A percentile compares a stretch with the other conserved stretches of the same genome.
phyloP scores from a whole-genome alignment of 1,140 invertebrate genomes.

The Nymphalis io region DNA sequence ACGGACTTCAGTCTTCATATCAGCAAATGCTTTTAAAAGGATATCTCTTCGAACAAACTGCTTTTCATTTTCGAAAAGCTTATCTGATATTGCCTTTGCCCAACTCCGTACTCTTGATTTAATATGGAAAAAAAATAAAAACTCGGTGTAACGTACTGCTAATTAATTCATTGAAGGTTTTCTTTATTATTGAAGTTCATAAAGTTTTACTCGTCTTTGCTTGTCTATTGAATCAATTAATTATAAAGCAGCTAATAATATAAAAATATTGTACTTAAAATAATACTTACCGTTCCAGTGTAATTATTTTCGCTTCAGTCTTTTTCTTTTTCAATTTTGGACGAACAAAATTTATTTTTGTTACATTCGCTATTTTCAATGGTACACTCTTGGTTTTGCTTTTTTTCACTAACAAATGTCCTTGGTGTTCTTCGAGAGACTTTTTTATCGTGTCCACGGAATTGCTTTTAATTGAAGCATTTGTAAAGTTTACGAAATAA shows the following conservation, averaged over 20 bases:
- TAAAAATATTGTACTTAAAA: background rate
- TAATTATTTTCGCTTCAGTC: constrained; percentile 46
- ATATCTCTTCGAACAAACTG: constrained; percentile 56
- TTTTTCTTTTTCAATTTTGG: constrained; percentile 40
- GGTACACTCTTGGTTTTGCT: constrained; percentile 55
- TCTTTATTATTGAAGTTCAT: too few species aligned
- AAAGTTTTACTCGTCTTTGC: too few species aligned
- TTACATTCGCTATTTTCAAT: constrained; percentile 57
- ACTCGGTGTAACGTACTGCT: too few species aligned
- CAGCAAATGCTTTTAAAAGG: constrained; percentile 56
- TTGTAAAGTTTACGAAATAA: constrained; percentile 8
- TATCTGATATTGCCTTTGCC: constrained; percentile 62
- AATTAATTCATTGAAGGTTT: background rate
- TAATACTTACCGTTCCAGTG: constrained; percentile 51
- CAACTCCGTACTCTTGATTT: constrained; percentile 62
- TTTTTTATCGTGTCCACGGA: constrained; percentile 52
- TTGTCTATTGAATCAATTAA: too few species aligned
- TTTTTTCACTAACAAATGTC: constrained; percentile 50
- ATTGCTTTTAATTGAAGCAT: constrained; percentile 38
- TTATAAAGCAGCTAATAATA: too few species aligned
- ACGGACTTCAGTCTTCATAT: constrained; percentile 55
- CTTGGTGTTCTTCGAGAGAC: constrained; percentile 56
- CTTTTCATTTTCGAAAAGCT: constrained; percentile 52
- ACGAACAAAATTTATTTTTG: constrained; percentile 46
- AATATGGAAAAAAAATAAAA: constrained; percentile 9